These are phyloP conservation scores for Catharus ustulatus DNA, from an alignment of 2,797 vertebrate genomes.

Conservation along the genomic window DNA sequence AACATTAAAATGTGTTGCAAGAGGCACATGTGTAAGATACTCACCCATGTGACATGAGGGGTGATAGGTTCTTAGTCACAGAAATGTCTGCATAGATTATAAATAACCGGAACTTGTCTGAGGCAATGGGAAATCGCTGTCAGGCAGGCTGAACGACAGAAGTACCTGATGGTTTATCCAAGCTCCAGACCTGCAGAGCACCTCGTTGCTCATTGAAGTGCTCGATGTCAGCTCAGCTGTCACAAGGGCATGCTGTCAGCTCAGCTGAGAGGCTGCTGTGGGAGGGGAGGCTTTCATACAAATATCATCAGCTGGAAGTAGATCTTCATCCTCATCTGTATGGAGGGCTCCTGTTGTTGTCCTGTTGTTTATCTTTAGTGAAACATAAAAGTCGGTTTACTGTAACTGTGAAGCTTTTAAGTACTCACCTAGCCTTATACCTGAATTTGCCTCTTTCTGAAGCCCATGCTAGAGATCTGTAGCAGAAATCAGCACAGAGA, in stretches of 20 bases:
- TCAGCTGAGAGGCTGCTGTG: rapidly evolving
- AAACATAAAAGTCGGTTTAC: not conserved
- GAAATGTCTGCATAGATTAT: not conserved
- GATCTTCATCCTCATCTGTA: not conserved
- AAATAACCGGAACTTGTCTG: not conserved
- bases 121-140: not conserved
- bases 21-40: not conserved
- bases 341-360: not conserved
- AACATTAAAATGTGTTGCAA: not conserved
- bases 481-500: not conserved
- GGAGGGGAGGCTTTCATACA: not conserved
- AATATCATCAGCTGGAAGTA: not conserved
- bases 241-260: not conserved
- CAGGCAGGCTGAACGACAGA: not conserved
- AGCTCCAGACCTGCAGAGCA: not conserved
- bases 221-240: not conserved
- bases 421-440: not conserved
- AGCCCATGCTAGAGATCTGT: not conserved
- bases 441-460: not conserved
- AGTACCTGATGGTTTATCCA: not conserved
- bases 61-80: not conserved
- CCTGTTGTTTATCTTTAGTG: not conserved
- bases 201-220: not conserved
- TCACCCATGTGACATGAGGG: not conserved
- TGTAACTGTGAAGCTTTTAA: not conserved